phyloP scores from a whole-genome alignment of 2,113 vertebrate species.

The Ptyas mucosa region DNA sequence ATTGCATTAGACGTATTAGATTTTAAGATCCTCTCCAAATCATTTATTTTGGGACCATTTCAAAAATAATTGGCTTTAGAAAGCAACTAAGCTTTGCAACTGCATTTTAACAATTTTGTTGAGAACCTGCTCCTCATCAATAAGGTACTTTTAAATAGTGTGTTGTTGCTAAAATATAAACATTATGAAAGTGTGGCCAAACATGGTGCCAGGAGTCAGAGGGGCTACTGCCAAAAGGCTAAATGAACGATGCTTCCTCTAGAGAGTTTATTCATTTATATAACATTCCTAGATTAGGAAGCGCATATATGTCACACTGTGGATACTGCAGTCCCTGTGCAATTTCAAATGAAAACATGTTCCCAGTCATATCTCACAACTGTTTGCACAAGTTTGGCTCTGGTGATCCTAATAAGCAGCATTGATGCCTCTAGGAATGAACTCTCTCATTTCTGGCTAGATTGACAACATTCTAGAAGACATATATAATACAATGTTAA shows the following conservation, averaged over 20 bases:
- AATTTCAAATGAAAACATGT: slow-evolving; percentile 39
- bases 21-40: neutral
- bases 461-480: neutral
- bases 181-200: neutral
- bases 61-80: neutral
- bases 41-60: neutral
- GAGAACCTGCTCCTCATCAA: neutral
- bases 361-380: slow-evolving; percentile 26
- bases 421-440: neutral
- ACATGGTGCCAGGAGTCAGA: neutral
- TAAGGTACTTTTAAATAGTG: neutral
- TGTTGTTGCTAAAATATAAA: neutral
- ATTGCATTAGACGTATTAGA: neutral
- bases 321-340: slow-evolving; percentile 13
- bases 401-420: neutral
- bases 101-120: neutral
- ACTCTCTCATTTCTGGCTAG: neutral
- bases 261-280: neutral
- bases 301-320: slow-evolving; percentile 18
- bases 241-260: neutral
- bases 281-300: neutral
- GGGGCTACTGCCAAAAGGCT: neutral
- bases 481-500: neutral
- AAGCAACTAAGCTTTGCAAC: neutral
- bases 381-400: slow-evolving; percentile 17